Base-by-base conservation (phyloP, 53 echinoderm and acorn worm genomes). In the Pentamera pediparva region DNA sequence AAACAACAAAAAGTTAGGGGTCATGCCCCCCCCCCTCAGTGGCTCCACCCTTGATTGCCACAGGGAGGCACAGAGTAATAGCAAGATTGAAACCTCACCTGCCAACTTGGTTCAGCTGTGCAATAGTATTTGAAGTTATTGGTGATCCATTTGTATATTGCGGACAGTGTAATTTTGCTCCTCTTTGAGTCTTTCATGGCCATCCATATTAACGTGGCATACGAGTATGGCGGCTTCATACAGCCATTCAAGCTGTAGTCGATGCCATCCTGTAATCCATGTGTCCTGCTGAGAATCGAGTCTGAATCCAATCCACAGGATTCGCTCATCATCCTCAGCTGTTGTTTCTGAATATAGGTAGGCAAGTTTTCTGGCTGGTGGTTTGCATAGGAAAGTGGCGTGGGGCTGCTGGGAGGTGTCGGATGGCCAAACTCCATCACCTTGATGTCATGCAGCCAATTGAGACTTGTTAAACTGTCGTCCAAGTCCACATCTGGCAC, bases 151-250 rank as follows among this genome's bases (percentile, higher is more conserved):
- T 95, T 95, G 49, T 95, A 95, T 65, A 95, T 95, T 36, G 96
- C 82, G 18, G 96, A 91, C 43, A 95, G 80, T n/a, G 96, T 91
- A 65, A 95, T 95, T 78, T 95, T 95, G 51, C 85, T 85, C 67
- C 86, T 95, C 79, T 95, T 95, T 1, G 91, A 85, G 21, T 88
- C 91, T 61, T 95, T 95, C 96, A 95, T 91, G 39, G 96, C 96
- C 96, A 95, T 95, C 88, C 96, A 95, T 70, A 95, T 95, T 20
- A 95, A 65, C 1, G 96, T 95, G 0, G 96, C 91, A 59, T 95
- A 95, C 8, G 90, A 90, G 69, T 88, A 95, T 0, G 96, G 96
- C 35, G 96, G 96, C 55, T 95, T 95, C 15, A 95, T 72, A 50
- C 72, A 78, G 37, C 85, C 76, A 72, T 95, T 88, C 39, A 70